Evolutionary conservation across 2,113 vertebrate genomes (phyloP).

Genomic region (Chrysemys picta): DNA sequence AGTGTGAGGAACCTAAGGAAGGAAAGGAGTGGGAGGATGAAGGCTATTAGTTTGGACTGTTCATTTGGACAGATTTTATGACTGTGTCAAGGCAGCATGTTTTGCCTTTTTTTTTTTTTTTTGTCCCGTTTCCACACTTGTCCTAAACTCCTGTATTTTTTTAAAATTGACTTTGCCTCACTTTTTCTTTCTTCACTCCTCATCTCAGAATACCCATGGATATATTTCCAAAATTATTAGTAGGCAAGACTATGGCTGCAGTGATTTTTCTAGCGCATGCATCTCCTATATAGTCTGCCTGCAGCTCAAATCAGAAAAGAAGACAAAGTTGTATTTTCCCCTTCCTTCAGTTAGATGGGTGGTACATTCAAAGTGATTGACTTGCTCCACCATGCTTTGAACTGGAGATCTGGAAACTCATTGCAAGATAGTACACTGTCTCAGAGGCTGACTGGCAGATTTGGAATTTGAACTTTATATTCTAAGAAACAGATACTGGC

Average conservation of each 20-base stretch:
- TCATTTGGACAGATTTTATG: background rate
- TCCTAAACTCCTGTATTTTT: background rate
- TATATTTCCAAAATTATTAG: constrained; percentile 49
- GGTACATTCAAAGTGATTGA: background rate
- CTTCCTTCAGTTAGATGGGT: background rate
- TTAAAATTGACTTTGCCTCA: background rate
- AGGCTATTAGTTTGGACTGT: background rate
- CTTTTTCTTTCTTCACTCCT: background rate
- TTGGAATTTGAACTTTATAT: background rate
- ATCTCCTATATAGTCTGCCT: background rate
- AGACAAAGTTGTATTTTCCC: constrained; percentile 44
- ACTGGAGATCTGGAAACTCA: constrained; percentile 28
- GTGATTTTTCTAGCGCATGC: constrained; percentile 24
- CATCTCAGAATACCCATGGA: background rate
- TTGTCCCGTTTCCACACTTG: rapidly evolving
- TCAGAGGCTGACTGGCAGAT: background rate
- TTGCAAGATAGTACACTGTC: background rate
- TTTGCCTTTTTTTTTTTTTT: rapidly evolving
- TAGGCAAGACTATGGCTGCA: constrained; percentile 43
- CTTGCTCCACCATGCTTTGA: constrained; percentile 7
- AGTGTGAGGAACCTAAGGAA: background rate
- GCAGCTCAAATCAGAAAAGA: background rate
- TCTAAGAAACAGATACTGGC: background rate
- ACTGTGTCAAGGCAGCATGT: background rate
- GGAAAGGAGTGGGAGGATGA: background rate